Base-by-base conservation (phyloP, 1,140 invertebrate species). In the Achatina immaculata region DNA sequence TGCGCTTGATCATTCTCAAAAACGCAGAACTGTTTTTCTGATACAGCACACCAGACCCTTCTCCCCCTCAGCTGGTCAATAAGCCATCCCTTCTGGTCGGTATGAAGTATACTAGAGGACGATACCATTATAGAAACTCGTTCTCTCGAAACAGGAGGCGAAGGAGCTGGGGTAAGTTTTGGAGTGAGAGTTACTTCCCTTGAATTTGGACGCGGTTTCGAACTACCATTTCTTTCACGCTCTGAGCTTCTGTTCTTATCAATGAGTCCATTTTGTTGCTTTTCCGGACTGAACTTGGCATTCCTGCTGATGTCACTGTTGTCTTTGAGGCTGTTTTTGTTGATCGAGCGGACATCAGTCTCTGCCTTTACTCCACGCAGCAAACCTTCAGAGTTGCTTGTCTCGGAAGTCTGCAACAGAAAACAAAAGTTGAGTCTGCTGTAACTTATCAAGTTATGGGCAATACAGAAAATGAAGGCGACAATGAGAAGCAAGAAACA, bases 1-100 rank as follows among this genome's bases (percentile, higher is more conserved):
- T 85, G 83, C 0, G 88, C 79, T 36, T 79, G 62, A 16, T 86
- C 78, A 19, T 65, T 78, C 38, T 89, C 86, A 81, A 87, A 89
- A 2, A 87, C 82, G 83, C 88, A 88, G 34, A 89, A 86, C 42
- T 86, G 45, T 84, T 86, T 88, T 43, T 88, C 87, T 45, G 85
- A 82, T 36, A 89, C 79, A 24, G 86, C 83, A 72, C 86, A 85
- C 87, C 87, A 89, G 14, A 86, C 83, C 71, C 82, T 82, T 42
- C 65, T 80, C 21, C 85, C 82, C 55, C 83, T 82, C 38, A 84
- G 77, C 71, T 87, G 85, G 77, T 88, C 85, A 58, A 83, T 78
- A 11, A 88, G 81, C 87, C 86, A 88, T 0, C 87, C 88, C 11
- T 83, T 43, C 1, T 82, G 74, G 66, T 89, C 88, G 7, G 84